Conservation (phyloP, 2,888 invertebrate genomes). For the Polietes domitor region DNA sequence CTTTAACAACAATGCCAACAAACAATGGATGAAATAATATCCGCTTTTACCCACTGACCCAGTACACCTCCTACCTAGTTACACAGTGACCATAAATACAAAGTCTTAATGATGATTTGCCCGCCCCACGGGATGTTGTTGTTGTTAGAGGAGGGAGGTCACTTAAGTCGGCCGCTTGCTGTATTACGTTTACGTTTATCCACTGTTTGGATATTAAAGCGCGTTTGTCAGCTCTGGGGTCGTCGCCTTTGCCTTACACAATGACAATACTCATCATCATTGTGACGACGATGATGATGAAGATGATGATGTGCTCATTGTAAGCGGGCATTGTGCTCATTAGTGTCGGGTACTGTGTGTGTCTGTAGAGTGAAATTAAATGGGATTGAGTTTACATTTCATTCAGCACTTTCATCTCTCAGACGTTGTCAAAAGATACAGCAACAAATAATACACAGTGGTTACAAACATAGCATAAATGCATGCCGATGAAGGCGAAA, state of each 20-base stretch:
- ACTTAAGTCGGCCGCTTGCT: background rate
- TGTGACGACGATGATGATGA: background rate
- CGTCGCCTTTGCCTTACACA: conserved; percentile 19
- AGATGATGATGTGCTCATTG: conserved; percentile 18
- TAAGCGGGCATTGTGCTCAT: conserved; percentile 32
- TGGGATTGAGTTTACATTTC: conserved; percentile 19
- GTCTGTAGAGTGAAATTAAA: background rate
- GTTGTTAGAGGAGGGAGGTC: background rate
- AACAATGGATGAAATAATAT: conserved; percentile 9
- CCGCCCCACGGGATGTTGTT: background rate
- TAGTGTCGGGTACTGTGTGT: background rate
- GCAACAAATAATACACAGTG: background rate
- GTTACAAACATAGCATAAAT: background rate
- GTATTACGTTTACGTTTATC: background rate
- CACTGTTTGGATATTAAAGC: background rate
- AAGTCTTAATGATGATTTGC: conserved; percentile 4
- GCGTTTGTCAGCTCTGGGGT: background rate
- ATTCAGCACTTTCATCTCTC: conserved; percentile 1
- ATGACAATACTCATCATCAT: background rate
- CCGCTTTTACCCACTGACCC: conserved; percentile 9
- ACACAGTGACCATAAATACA: background rate
- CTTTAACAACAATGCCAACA: background rate
- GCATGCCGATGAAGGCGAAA: no score
- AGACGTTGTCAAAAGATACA: background rate
- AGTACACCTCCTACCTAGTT: conserved; percentile 13